Base-by-base conservation (phyloP, 1,140 invertebrate genomes). In the Hypsibius dujardini region DNA sequence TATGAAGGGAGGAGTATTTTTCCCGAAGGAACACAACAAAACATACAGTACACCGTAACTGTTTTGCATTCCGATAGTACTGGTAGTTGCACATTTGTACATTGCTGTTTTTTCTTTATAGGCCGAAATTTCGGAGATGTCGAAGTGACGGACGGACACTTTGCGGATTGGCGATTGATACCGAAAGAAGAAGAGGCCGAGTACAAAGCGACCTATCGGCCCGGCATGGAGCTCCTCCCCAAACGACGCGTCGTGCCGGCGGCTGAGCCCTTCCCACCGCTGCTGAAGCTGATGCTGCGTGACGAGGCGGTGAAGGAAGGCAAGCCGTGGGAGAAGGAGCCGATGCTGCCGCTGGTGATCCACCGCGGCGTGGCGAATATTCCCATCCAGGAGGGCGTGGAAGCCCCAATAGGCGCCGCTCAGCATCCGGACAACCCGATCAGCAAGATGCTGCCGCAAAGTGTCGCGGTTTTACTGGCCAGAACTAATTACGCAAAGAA, bases 111-210 rank as follows among this genome's bases (percentile, higher is more conserved):
- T n/a, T 67, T 42, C 45, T 3, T 67, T 67, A 3, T 42, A 67
- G 62, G 62, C 7, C 7, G 42, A 3, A 42, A 67, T 67, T 42
- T 67, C 1, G 80, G 84, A 72, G 76, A 84, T 0, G 78, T 84
- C 0, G 82, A 85, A 78, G 83, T 90, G 28, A 76, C 79, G 2
- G 79, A 81, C 12, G 85, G 85, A 46, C 90, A 88, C 74, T 90
- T 90, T 80, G 77, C 86, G 1, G 89, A 91, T 79, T 90, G 86
- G 75, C 80, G 82, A 76, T 78, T 91, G n/a, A 80, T 91, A 73
- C 86, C 87, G 1, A 87, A 87, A 75, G 82, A 86, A 74, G 83
- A 90, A 76, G 89, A 90, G 78, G 76, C 77, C 73, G 84, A 84
- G 72, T 79, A 84, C 14, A 80, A 80, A 72, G 73, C 76, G 14